phyloP scores from a whole-genome alignment of 2,888 invertebrate genomes.

The Sclerodermus sp. region DNA sequence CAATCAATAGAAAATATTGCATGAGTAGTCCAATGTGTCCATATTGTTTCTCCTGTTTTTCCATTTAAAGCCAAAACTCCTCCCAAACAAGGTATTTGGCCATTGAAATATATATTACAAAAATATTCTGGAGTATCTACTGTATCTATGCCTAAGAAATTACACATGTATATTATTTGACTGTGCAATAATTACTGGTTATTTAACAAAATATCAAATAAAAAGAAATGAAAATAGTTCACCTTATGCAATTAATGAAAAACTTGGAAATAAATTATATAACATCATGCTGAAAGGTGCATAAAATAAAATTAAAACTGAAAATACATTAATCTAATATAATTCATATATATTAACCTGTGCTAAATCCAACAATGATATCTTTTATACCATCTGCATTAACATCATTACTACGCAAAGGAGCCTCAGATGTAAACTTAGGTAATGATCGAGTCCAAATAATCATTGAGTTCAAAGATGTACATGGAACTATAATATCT shows the following conservation, averaged over 20 bases:
- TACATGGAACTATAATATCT: constrained; percentile 63
- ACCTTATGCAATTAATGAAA: background rate
- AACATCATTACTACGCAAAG: constrained; percentile 71
- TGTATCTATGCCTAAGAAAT: constrained; percentile 40
- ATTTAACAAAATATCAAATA: background rate
- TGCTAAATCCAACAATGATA: constrained; percentile 76
- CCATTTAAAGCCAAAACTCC: constrained; percentile 79
- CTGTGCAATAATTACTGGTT: background rate
- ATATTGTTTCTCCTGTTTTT: constrained; percentile 68
- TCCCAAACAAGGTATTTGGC: constrained; percentile 70
- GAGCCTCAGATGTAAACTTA: constrained; percentile 73
- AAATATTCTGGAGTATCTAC: constrained; percentile 60
- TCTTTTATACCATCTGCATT: constrained; percentile 73
- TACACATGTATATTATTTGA: background rate
- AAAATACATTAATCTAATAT: constrained; percentile 7
- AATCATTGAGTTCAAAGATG: constrained; percentile 62
- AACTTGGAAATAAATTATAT: constrained; percentile 16
- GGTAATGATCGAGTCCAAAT: constrained; percentile 73
- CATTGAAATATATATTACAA: constrained; percentile 70
- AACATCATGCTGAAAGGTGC: constrained; percentile 23
- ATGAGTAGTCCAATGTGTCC: constrained; percentile 74
- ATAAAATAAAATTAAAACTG: constrained; percentile 13
- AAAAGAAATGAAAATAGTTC: background rate
- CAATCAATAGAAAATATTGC: constrained; percentile 76
- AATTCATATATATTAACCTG: constrained; percentile 61